A percentile compares a stretch with the other conserved stretches of the same genome.
phyloP scores from a whole-genome alignment of 2,797 vertebrate genomes.

The Myotis planiceps region DNA sequence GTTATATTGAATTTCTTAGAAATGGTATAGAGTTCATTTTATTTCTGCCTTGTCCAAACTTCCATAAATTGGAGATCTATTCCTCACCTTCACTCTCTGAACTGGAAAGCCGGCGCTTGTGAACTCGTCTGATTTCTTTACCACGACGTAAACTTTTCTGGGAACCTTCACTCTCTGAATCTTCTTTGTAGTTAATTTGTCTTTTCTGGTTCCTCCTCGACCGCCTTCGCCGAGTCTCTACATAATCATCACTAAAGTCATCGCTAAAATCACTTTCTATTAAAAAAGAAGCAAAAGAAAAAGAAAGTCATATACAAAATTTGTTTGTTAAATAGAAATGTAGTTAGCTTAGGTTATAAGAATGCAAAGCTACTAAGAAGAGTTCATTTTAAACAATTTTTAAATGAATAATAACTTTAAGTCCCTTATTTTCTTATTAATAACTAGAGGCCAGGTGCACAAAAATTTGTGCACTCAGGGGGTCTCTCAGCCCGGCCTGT shows the following conservation, averaged over 20 bases:
- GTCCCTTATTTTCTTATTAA: constrained; percentile 35
- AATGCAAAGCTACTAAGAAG: constrained; percentile 6
- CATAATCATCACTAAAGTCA: constrained; percentile 93
- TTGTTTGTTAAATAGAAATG: neutral
- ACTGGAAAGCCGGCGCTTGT: constrained; percentile 93
- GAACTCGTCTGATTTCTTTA: constrained; percentile 89
- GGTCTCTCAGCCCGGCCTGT: no score
- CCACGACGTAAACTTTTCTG: constrained; percentile 87
- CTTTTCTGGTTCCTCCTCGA: constrained; percentile 94
- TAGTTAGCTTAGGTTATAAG: neutral
- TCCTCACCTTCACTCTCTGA: constrained; percentile 95
- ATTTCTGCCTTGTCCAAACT: neutral
- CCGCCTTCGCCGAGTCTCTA: constrained; percentile 93
- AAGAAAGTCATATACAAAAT: neutral
- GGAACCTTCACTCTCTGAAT: constrained; percentile 96
- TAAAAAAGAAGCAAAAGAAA: neutral
- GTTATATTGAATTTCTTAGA: neutral
- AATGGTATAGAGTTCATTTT: neutral
- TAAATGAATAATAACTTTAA: constrained; percentile 16
- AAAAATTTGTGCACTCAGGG: no score
- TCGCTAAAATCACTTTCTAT: constrained; percentile 93
- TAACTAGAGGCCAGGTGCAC: neutral
- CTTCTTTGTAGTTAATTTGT: constrained; percentile 97
- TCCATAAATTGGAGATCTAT: neutral
- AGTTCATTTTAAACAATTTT: constrained; percentile 20